Evolutionary conservation across 2,888 invertebrate genomes (phyloP), one percentile per base, ranked within the genome.

Genomic region (Pristionchus maxplancki): DNA sequence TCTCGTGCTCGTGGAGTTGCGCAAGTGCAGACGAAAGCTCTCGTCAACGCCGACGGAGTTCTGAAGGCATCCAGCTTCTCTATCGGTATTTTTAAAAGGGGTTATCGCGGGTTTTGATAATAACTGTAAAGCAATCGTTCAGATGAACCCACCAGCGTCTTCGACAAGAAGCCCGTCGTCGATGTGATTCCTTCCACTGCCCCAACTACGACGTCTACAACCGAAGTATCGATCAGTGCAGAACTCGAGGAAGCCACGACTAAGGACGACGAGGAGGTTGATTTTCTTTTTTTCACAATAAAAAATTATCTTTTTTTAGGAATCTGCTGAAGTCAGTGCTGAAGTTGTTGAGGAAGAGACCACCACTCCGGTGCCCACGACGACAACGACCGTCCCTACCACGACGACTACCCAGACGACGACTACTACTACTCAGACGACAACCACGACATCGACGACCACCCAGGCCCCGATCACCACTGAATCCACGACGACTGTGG

Each of bases 221-320:
- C 40, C 1, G 78, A 78, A 78, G 1, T 44, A 1, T 28, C 78
- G 48, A 83, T 83, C 34, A 53, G 53, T 53, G 82, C 28, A 13
- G 82, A 83, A 44, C 34, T 83, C 11, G 53, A 44, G 9, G 53
- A 83, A 13, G 90, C 90, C 37, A 85, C 62, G 24, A 89, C 90
- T n/a, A 37, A 89, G 44, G 74, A 89, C 17, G 90, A 89, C 74
- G 89, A 89, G 31, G 89, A 90, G 81, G 58, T 89, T 4, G 71
- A 20, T 50, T 50, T 2, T 20, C 20, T 1, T 50, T 20, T 50
- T 9, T 50, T 15, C 50, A n/a, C n/a, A n/a, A n/a, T n/a, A 11
- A 53, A 53, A 53, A 17, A 53, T 15, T 53, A 13, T 11, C 15
- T 53, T 53, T 20, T 78, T n/a, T 4, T 20, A 78, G 78, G 78